Base-by-base conservation (phyloP, 2,113 vertebrate genomes). In the Mungos mungo region DNA sequence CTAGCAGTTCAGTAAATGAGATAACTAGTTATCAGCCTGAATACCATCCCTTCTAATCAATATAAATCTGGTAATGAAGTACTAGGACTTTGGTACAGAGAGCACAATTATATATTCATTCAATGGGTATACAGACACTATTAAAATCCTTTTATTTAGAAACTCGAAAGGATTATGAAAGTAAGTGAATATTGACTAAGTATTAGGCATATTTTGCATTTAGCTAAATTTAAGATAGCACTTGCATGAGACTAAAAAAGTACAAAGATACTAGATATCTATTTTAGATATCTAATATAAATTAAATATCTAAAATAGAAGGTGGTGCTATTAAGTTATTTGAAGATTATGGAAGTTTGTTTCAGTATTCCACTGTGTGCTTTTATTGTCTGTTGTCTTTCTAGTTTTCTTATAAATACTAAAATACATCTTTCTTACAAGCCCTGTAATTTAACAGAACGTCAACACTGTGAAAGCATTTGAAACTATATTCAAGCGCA, bases 191-290 rank as follows among this genome's bases (percentile, higher is more conserved):
- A 52, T 18, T 54, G 79, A 69, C 13, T 80, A 93, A 10, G 71
- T 96, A 88, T 68, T 68, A 31, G 50, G 14, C 41, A 91, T 88
- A 91, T 79, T 96, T 86, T 96, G 52, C 95, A 14, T 91, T 85
- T 74, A 79, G 31, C 21, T 92, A 81, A 96, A 54, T 19, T 97
- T 95, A 71, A n/a, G 83, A 71, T 83, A 93, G 29, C 52, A 65
- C 71, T 83, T 89, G 21, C 54, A 72, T 92, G 29, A 97, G 33
- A 88, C 60, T 95, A 72, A 88, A 52, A 86, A 71, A 89, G 9
- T 86, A 77, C 66, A 97, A 90, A 93, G 87, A 45, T 6, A 87
- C 1, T 96, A n/a, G 41, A 41, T 41, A 41, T 41, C 41, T 41
- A 41, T 6, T 41, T 41, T 41, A 41, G 41, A 41, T 41, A 41